Conservation (phyloP, 2,888 invertebrate genomes). For the Liodrosophila aerea region DNA sequence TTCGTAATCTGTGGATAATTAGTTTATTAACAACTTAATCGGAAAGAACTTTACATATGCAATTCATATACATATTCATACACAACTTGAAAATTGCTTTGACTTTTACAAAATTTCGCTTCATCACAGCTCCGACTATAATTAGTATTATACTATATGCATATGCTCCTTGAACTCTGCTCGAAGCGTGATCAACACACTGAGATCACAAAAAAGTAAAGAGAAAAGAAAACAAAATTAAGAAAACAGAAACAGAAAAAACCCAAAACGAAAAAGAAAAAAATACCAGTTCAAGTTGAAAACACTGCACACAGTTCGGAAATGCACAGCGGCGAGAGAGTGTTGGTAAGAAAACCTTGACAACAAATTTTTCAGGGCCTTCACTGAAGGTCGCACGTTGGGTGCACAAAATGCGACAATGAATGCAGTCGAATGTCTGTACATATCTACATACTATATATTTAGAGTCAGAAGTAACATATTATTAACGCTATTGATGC, state of each 20-base stretch:
- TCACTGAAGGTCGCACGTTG: conserved; percentile 55
- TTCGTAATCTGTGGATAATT: conserved; percentile 27
- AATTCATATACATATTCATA: conserved; percentile 20
- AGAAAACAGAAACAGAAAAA: conserved; percentile 34
- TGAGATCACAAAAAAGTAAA: conserved; percentile 10
- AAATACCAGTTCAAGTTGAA: conserved; percentile 72
- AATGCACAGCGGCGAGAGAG: conserved; percentile 54
- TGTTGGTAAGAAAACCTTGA: conserved; percentile 59
- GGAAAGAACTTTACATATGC: conserved; percentile 16
- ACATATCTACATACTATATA: not conserved
- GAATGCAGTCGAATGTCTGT: conserved; percentile 56
- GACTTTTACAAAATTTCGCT: conserved; percentile 36
- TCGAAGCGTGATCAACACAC: conserved; percentile 31
- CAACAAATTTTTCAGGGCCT: conserved; percentile 73
- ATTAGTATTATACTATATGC: conserved; percentile 23
- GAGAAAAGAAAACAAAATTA: conserved; percentile 28
- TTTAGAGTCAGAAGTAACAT: conserved; percentile 37
- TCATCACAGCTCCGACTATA: conserved; percentile 8
- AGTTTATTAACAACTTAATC: conserved; percentile 25
- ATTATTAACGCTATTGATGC: conserved; percentile 39
- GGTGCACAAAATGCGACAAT: conserved; percentile 64
- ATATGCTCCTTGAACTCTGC: conserved; percentile 61
- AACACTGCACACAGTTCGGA: conserved; percentile 59
- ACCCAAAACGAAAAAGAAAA: conserved; percentile 30
- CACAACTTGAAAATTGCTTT: conserved; percentile 40